Conservation (phyloP, 2,888 invertebrate species). For the Zaprionus lineosus region DNA sequence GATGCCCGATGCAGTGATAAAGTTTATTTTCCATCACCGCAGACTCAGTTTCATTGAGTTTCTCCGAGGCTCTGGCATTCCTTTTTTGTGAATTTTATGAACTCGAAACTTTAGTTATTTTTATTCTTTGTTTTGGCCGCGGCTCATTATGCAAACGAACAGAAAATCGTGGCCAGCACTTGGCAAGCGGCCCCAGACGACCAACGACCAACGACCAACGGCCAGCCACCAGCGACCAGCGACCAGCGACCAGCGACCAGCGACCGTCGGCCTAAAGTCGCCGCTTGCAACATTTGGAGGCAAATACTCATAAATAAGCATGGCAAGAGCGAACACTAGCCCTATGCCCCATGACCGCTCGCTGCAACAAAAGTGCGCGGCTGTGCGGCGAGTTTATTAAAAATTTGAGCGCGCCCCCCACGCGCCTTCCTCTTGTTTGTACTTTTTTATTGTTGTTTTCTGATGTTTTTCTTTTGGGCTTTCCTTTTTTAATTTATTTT, state of each 20-base stretch:
- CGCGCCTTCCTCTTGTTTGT: slow-evolving; percentile 24
- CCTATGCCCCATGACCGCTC: slow-evolving; percentile 11
- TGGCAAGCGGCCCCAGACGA: slow-evolving; percentile 59
- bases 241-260: slow-evolving; percentile 59
- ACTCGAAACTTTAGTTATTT: slow-evolving; percentile 55
- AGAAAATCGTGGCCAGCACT: slow-evolving; percentile 46
- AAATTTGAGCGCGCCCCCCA: slow-evolving; percentile 54
- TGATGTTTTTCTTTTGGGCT: slow-evolving; percentile 19
- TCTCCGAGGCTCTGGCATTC: slow-evolving; percentile 51
- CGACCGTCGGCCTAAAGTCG: slow-evolving; percentile 47
- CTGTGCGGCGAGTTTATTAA: slow-evolving; percentile 67
- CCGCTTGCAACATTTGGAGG: slow-evolving; percentile 58
- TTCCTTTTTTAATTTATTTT: slow-evolving; percentile 32
- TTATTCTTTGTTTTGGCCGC: slow-evolving; percentile 55
- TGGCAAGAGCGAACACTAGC: slow-evolving; percentile 16
- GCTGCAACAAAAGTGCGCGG: slow-evolving; percentile 54
- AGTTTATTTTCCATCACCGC: slow-evolving; percentile 40
- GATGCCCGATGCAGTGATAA: slow-evolving; percentile 15
- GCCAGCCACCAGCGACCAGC: slow-evolving; percentile 38
- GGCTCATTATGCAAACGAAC: slow-evolving; percentile 63
- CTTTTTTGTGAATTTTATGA: slow-evolving; percentile 52
- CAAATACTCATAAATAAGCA: slow-evolving; percentile 65
- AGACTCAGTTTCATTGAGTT: slow-evolving; percentile 50
- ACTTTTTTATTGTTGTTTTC: slow-evolving; percentile 55
- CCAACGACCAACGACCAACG: too few relatives aligned